phyloP scores from a whole-genome alignment of 2,888 invertebrate species.

The Pseudococcus viburni region DNA sequence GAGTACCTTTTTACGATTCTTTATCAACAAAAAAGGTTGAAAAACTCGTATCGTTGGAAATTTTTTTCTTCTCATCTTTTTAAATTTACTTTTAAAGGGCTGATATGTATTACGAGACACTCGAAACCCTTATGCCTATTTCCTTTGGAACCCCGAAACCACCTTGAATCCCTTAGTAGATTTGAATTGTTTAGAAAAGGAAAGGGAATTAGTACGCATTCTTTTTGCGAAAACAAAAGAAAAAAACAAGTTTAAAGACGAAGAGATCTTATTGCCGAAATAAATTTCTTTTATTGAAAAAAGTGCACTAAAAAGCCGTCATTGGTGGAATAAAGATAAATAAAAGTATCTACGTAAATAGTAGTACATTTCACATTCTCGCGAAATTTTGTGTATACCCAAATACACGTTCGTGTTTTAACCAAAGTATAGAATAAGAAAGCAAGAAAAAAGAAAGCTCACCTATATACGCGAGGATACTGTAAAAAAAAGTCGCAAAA shows the following conservation, averaged over 20 bases:
- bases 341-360: constrained; percentile 20
- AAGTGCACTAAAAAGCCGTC: not conserved
- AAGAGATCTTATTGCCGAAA: not conserved
- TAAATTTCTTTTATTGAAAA: constrained; percentile 16
- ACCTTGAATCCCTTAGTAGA: not conserved
- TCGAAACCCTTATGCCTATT: not conserved
- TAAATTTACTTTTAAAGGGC: not conserved
- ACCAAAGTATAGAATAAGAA: not conserved
- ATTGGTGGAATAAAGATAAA: not conserved
- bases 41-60: too few species aligned
- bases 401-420: not conserved
- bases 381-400: not conserved
- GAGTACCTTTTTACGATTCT: too few species aligned
- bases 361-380: not conserved
- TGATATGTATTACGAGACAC: not conserved
- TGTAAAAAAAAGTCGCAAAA: constrained; percentile 3
- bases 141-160: not conserved
- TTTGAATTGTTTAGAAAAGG: not conserved
- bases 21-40: too few species aligned
- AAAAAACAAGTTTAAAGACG: not conserved
- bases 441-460: not conserved
- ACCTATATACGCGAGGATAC: not conserved
- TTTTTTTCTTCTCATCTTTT: not conserved
- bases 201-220: not conserved
- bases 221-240: not conserved